Evolutionary conservation across 2,797 vertebrate species (phyloP).

Genomic region (Rallus crepitans): DNA sequence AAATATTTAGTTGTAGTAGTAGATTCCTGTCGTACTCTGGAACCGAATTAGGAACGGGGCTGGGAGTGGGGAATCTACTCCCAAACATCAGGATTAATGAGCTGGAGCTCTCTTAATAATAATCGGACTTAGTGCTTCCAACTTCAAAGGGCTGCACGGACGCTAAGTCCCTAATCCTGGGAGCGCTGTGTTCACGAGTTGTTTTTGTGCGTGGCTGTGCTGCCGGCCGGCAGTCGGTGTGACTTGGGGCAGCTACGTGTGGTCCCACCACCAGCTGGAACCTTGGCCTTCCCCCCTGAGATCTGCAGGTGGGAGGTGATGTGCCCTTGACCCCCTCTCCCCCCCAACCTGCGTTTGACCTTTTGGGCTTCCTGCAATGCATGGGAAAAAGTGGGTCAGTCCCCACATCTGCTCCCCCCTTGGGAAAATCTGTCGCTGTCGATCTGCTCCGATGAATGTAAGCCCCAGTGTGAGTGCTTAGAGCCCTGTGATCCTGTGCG

Average conservation of each 20-base stretch:
- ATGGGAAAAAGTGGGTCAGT: slow-evolving; percentile 11
- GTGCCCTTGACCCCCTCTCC: neutral
- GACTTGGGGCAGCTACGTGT: neutral
- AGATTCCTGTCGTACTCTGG: neutral
- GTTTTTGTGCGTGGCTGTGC: slow-evolving; percentile 54
- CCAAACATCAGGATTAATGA: slow-evolving; percentile 61
- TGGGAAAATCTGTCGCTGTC: neutral
- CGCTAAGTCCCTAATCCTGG: slow-evolving; percentile 39
- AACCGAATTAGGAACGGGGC: neutral
- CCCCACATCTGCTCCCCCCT: accelerated
- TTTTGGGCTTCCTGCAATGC: neutral
- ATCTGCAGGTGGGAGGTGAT: neutral
- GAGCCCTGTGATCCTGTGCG: neutral
- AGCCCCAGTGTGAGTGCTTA: accelerated
- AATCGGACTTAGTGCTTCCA: slow-evolving; percentile 55
- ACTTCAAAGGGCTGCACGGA: slow-evolving; percentile 55
- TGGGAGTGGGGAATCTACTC: slow-evolving; percentile 1
- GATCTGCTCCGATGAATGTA: accelerated
- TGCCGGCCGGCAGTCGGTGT: accelerated
- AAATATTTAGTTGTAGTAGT: neutral
- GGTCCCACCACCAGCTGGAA: neutral
- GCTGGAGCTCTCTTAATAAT: slow-evolving; percentile 64
- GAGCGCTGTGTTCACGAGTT: slow-evolving; percentile 58
- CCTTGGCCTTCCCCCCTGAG: accelerated
- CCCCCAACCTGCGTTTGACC: neutral